Evolutionary conservation across 2,888 invertebrate genomes (phyloP).

Genomic region (Eupithecia exiguata): DNA sequence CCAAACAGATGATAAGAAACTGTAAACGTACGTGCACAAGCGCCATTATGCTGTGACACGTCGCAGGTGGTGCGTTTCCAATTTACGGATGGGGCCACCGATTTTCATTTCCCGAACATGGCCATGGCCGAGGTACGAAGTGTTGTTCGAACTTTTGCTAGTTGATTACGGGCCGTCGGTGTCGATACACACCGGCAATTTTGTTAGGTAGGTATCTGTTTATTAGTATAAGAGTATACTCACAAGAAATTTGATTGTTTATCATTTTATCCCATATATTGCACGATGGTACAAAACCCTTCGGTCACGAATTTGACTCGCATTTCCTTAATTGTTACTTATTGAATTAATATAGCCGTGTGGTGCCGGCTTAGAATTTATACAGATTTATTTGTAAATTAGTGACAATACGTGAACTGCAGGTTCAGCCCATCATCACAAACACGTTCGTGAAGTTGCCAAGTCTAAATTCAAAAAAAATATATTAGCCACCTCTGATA

Average conservation of each 20-base stretch:
- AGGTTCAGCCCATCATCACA: too few species aligned
- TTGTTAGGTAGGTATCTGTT: neutral
- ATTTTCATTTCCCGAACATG: constrained; percentile 56
- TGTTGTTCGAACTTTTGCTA: constrained; percentile 28
- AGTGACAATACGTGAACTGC: too few species aligned
- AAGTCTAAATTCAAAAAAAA: too few species aligned
- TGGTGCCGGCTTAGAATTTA: too few species aligned
- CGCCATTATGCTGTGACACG: constrained; percentile 47
- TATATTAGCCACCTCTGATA: too few species aligned
- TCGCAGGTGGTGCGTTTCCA: constrained; percentile 71
- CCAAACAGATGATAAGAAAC: neutral
- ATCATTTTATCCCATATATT: neutral
- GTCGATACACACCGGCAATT: too few species aligned
- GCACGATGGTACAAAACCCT: too few species aligned
- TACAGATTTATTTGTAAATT: too few species aligned
- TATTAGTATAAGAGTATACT: neutral
- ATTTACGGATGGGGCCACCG: constrained; percentile 62
- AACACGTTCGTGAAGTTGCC: too few species aligned
- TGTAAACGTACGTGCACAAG: constrained; percentile 37
- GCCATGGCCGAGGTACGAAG: constrained; percentile 30
- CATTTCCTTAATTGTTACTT: neutral
- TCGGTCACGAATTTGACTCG: too few species aligned
- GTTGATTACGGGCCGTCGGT: constrained; percentile 20
- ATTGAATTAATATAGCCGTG: too few species aligned
- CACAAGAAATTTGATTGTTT: neutral